Evolutionary conservation across 2,888 invertebrate species (phyloP).

Genomic region (Diplazon laetatorius): DNA sequence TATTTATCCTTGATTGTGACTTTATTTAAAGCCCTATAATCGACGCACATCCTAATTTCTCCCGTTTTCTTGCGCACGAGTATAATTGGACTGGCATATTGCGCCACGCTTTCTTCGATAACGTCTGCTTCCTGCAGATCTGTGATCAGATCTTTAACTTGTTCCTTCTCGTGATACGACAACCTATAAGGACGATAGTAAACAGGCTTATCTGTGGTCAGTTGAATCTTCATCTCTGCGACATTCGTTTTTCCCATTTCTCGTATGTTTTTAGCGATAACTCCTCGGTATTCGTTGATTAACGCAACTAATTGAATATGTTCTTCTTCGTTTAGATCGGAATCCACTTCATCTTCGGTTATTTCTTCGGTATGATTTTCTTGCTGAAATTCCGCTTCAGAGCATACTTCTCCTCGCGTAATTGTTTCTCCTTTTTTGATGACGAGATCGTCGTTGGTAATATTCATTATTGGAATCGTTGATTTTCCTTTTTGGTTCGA

Average conservation of each 20-base stretch:
- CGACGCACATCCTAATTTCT: no score
- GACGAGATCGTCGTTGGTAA: slow-evolving; percentile 9
- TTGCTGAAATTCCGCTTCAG: background rate
- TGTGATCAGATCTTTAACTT: no score
- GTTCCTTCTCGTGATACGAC: background rate
- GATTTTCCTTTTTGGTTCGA: slow-evolving; percentile 53
- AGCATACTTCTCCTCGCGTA: slow-evolving; percentile 16
- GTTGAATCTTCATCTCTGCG: slow-evolving; percentile 67
- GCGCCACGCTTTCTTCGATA: no score
- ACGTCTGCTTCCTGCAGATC: no score
- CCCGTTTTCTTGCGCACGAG: no score
- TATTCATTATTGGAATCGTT: slow-evolving; percentile 53
- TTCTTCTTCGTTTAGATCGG: slow-evolving; percentile 23
- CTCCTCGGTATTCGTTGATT: slow-evolving; percentile 26
- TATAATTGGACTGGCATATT: no score
- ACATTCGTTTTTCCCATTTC: slow-evolving; percentile 60
- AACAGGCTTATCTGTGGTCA: slow-evolving; percentile 63
- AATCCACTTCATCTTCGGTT: slow-evolving; percentile 35
- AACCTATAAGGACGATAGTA: slow-evolving; percentile 69
- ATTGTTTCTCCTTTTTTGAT: slow-evolving; percentile 31
- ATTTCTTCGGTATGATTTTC: slow-evolving; percentile 13
- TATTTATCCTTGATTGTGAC: no score
- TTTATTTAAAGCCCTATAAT: no score
- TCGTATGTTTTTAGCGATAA: background rate
- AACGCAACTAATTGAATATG: slow-evolving; percentile 1